Evolutionary conservation across 2,797 vertebrate species (phyloP).

Genomic region (Enteromius argenteus): DNA sequence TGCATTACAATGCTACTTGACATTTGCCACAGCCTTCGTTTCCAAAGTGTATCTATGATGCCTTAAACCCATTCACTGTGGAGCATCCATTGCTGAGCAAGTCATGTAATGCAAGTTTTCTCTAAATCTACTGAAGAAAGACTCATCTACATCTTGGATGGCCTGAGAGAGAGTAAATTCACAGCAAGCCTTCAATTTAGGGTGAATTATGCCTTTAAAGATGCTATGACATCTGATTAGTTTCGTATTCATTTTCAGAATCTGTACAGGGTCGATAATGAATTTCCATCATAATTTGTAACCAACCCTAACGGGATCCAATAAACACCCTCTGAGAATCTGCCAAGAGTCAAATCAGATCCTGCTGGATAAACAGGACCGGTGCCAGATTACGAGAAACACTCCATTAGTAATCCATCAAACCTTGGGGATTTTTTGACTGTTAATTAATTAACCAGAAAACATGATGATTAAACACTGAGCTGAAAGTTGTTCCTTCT

Average conservation of each 20-base stretch:
- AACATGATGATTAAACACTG: not conserved
- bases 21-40: not conserved
- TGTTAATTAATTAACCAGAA: not conserved
- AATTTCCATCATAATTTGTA: conserved; percentile 24
- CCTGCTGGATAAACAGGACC: not conserved
- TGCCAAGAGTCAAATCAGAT: conserved; percentile 20
- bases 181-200: not conserved
- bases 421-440: not conserved
- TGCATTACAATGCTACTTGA: not conserved
- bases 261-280: not conserved
- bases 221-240: not conserved
- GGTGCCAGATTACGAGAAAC: not conserved
- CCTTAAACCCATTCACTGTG: not conserved
- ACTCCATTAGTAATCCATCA: conserved; percentile 3
- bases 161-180: not conserved
- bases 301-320: not conserved
- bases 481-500: not conserved
- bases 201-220: not conserved
- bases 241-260: not conserved
- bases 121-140: not conserved
- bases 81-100: not conserved
- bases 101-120: not conserved
- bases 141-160: not conserved
- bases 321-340: conserved; percentile 11
- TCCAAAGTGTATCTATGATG: not conserved